phyloP scores from a whole-genome alignment of 1,140 invertebrate species.

The Papilio xuthus region DNA sequence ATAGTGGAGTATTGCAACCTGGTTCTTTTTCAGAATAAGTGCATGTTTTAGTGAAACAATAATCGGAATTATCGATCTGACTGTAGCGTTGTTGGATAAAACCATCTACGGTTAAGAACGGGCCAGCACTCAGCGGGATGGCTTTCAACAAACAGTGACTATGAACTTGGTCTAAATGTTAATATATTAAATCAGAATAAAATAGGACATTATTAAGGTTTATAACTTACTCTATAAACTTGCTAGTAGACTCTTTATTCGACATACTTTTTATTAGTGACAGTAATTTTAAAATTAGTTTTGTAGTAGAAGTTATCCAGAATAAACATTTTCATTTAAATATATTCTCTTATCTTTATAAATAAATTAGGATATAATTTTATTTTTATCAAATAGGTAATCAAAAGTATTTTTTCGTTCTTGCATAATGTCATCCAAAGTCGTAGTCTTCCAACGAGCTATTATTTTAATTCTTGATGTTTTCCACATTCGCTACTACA shows the following conservation, averaged over 20 bases:
- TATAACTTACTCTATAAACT: too few relatives aligned
- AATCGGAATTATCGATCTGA: slow-evolving; percentile 51
- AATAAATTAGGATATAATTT: slow-evolving; percentile 4
- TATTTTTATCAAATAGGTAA: neutral
- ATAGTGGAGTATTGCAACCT: slow-evolving; percentile 21
- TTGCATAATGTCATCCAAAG: slow-evolving; percentile 51
- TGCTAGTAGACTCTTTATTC: too few relatives aligned
- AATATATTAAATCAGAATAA: too few relatives aligned
- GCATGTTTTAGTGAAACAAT: slow-evolving; percentile 44
- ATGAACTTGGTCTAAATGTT: neutral
- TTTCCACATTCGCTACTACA: slow-evolving; percentile 57
- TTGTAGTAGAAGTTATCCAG: neutral
- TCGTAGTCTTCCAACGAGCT: slow-evolving; percentile 58
- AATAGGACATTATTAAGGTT: too few relatives aligned
- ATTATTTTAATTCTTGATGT: slow-evolving; percentile 81
- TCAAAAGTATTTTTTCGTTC: slow-evolving; percentile 41
- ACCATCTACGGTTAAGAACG: slow-evolving; percentile 76
- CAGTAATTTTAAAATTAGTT: too few relatives aligned
- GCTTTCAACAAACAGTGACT: slow-evolving; percentile 45
- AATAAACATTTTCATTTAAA: neutral
- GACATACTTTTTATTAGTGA: too few relatives aligned
- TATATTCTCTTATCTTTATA: neutral
- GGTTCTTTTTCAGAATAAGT: slow-evolving; percentile 34
- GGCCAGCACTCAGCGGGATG: slow-evolving; percentile 70
- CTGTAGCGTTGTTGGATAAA: slow-evolving; percentile 63